A percentile compares a stretch with the other conserved stretches of the same genome.
These are phyloP conservation scores for Pluvialis apricaria DNA, from an alignment of 2,113 vertebrate genomes.

Conservation along the genomic window DNA sequence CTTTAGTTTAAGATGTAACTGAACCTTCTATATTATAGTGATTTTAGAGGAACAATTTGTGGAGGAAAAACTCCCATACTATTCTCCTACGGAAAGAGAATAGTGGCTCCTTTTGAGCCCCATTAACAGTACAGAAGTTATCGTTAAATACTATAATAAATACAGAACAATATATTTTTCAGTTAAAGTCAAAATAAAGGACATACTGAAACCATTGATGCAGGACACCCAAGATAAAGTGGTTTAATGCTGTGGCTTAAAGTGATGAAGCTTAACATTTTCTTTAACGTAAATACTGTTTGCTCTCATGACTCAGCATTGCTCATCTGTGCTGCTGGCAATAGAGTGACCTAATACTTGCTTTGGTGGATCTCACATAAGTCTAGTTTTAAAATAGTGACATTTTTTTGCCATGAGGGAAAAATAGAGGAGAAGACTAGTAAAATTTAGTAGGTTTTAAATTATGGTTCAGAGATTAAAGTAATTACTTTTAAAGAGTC, in stretches of 20 bases:
- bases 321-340: background rate
- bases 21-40: background rate
- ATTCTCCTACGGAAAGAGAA: background rate
- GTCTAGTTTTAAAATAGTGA: background rate
- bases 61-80: background rate
- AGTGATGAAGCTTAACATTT: background rate
- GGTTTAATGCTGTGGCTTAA: background rate
- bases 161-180: background rate
- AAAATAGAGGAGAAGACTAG: background rate
- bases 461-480: slow-evolving; percentile 27
- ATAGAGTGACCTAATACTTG: background rate
- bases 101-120: background rate
- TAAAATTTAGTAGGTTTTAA: slow-evolving; percentile 5
- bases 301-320: background rate
- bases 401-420: background rate
- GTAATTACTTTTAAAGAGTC: slow-evolving; percentile 26
- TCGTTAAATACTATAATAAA: background rate
- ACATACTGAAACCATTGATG: background rate
- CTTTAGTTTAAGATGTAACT: background rate
- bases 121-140: background rate
- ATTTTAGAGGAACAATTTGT: background rate
- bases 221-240: background rate
- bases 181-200: background rate
- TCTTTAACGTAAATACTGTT: background rate
- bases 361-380: background rate